These are phyloP conservation scores for Agrochola lychnidis DNA, from an alignment of 2,888 invertebrate genomes.

Conservation along the genomic window DNA sequence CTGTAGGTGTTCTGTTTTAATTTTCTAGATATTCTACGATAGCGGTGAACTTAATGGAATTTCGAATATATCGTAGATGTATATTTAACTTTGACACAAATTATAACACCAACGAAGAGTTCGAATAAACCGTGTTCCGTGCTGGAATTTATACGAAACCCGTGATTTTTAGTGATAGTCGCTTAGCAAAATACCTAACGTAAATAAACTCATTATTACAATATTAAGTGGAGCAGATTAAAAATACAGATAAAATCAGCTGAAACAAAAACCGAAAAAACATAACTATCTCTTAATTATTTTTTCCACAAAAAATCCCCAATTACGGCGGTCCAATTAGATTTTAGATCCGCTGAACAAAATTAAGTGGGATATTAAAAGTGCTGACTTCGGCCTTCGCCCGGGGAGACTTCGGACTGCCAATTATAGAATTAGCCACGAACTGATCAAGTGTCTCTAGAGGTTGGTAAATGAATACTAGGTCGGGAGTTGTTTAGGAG, in stretches of 20 bases:
- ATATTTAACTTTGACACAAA: not conserved
- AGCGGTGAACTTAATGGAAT: not conserved
- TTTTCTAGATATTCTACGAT: too few relatives aligned
- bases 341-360: constrained; percentile 53
- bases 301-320: constrained; percentile 42
- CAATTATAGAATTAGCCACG: constrained; percentile 62
- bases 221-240: constrained; percentile 1
- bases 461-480: constrained; percentile 41
- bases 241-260: constrained; percentile 10
- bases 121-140: not conserved
- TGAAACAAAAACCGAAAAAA: constrained; percentile 29
- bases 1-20: not conserved
- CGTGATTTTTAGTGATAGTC: too few relatives aligned
- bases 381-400: constrained; percentile 54
- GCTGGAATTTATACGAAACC: not conserved
- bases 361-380: constrained; percentile 63
- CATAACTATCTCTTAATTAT: constrained; percentile 47
- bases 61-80: not conserved
- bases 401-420: constrained; percentile 52
- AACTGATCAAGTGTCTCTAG: constrained; percentile 55
- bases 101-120: not conserved
- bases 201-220: not conserved
- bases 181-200: not conserved
- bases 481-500: not conserved
- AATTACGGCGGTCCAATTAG: constrained; percentile 55